A percentile compares a stretch with the other conserved stretches of the same genome.
These are phyloP conservation scores for Achlya flavicornis DNA, from an alignment of 2,888 invertebrate genomes.

Conservation along the genomic window DNA sequence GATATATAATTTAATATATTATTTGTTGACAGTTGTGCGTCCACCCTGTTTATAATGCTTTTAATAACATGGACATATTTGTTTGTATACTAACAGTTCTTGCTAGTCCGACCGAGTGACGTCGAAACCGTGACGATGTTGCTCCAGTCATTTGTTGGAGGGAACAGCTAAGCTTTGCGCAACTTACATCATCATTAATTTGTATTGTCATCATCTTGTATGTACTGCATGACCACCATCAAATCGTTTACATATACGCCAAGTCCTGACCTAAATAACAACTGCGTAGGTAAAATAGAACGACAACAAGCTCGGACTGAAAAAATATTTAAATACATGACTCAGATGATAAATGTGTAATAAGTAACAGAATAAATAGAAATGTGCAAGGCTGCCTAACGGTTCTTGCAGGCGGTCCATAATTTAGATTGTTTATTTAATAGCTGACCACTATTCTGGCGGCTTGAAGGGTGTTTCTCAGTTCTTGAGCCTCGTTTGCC, in stretches of 20 bases:
- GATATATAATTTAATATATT: neutral
- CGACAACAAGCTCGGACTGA: too few relatives aligned
- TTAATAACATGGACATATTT: constrained; percentile 1
- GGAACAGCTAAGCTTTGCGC: constrained; percentile 28
- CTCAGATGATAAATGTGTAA: too few relatives aligned
- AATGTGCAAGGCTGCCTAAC: neutral
- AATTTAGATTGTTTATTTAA: too few relatives aligned
- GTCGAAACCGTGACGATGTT: constrained; percentile 20
- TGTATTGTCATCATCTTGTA: neutral
- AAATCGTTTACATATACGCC: neutral
- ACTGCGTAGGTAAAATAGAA: too few relatives aligned
- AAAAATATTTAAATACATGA: too few relatives aligned
- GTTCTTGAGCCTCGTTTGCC: too few relatives aligned
- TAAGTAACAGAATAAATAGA: too few relatives aligned
- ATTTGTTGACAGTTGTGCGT: constrained; percentile 38
- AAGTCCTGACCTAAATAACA: neutral
- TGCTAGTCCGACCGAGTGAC: constrained; percentile 15
- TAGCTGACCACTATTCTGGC: too few relatives aligned
- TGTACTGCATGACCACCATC: neutral
- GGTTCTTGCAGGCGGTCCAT: neutral
- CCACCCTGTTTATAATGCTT: constrained; percentile 28
- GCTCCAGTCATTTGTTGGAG: constrained; percentile 10
- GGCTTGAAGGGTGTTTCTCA: too few relatives aligned
- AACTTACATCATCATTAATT: neutral
- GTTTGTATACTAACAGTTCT: constrained; percentile 30